Evolutionary conservation across 1,140 invertebrate genomes (phyloP).

Genomic region (Hypsibius dujardini): DNA sequence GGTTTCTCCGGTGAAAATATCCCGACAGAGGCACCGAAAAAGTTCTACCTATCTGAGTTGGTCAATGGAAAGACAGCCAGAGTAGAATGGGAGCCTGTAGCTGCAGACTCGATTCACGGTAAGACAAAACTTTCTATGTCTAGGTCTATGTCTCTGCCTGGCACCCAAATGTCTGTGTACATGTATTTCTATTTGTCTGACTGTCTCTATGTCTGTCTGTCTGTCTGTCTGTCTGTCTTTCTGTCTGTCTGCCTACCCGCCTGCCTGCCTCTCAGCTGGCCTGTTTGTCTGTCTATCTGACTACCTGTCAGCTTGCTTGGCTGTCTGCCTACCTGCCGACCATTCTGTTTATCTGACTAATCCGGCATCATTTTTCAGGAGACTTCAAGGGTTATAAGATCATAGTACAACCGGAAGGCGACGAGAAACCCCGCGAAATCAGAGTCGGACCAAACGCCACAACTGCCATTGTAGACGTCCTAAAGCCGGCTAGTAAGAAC

Average conservation of each 20-base stretch:
- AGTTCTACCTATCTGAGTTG: conserved; percentile 59
- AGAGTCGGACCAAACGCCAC: conserved; percentile 53
- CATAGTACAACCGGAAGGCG: conserved; percentile 45
- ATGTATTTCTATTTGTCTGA: too few relatives aligned
- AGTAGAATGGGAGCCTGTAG: conserved; percentile 63
- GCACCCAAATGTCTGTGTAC: too few relatives aligned
- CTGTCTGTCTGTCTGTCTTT: too few relatives aligned
- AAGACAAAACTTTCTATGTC: not conserved
- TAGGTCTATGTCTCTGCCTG: too few relatives aligned
- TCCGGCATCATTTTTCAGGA: conserved; percentile 37
- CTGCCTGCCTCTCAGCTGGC: too few relatives aligned
- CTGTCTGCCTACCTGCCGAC: too few relatives aligned
- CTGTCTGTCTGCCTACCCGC: too few relatives aligned
- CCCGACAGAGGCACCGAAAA: conserved; percentile 57
- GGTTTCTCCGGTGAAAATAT: conserved; percentile 88
- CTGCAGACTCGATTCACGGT: conserved; percentile 41
- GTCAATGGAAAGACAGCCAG: conserved; percentile 53
- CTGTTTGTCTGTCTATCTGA: too few relatives aligned
- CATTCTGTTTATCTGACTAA: too few relatives aligned
- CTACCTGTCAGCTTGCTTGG: too few relatives aligned
- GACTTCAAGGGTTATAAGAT: conserved; percentile 82
- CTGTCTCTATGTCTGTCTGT: too few relatives aligned
- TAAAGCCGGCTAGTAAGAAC: conserved; percentile 73
- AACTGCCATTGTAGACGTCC: conserved; percentile 55
- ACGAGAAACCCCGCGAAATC: conserved; percentile 55